phyloP scores from a whole-genome alignment of 23 tunicate genomes.

The Clavelina lepadiformis region DNA sequence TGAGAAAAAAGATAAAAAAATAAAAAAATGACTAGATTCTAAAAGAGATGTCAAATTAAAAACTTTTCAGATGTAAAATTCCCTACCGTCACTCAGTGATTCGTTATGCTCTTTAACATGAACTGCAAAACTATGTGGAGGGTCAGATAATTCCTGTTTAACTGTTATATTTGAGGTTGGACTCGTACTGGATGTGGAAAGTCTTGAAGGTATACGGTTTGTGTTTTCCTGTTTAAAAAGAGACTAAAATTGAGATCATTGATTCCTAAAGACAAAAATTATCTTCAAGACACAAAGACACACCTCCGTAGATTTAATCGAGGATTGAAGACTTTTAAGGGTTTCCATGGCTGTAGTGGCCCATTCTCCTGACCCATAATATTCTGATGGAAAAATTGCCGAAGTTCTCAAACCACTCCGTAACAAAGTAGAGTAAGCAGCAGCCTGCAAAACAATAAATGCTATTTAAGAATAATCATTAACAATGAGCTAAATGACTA shows the following conservation, averaged over 20 bases:
- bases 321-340: slow-evolving; percentile 27
- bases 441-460: neutral
- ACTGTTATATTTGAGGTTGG: too few relatives aligned
- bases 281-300: neutral
- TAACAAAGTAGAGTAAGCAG: slow-evolving; percentile 26
- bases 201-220: too few relatives aligned
- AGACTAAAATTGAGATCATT: neutral
- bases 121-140: too few relatives aligned
- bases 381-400: slow-evolving; percentile 27
- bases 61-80: too few relatives aligned
- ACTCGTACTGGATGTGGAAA: too few relatives aligned
- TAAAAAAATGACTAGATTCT: too few relatives aligned
- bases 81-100: slow-evolving; percentile 11
- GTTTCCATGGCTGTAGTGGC: slow-evolving; percentile 86
- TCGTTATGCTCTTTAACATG: neutral
- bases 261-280: neutral
- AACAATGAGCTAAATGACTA: too few relatives aligned
- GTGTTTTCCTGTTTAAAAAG: too few relatives aligned
- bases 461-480: neutral
- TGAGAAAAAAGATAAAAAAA: too few relatives aligned
- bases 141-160: too few relatives aligned
- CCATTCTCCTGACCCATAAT: slow-evolving; percentile 87
- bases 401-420: slow-evolving; percentile 7
- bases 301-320: slow-evolving; percentile 5
- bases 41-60: too few relatives aligned